Base-by-base conservation (phyloP, 2,888 invertebrate species). In the Phasia obesa region DNA sequence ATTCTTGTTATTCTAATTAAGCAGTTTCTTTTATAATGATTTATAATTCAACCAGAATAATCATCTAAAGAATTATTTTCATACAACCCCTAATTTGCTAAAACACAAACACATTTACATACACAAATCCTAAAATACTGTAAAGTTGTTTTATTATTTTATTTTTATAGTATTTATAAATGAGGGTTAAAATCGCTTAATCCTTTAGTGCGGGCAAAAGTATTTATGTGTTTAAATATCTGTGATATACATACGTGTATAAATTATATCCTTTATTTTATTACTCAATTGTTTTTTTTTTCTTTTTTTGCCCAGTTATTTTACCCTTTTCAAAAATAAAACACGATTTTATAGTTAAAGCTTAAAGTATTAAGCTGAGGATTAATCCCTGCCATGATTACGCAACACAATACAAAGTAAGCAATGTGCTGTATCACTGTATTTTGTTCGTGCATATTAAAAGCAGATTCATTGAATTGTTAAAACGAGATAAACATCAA, bases 311-410 rank as follows among this genome's bases (percentile, higher is more conserved):
- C 59, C 78, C 82, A 83, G 75, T 78, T 78, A 83, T 64, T 67
- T 64, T 64, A 27, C 55, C 55, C 55, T 64, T 27, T 17, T 9
- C n/a, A 5, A 19, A 55, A 69, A 69, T 69, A 70, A 78, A 82
- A 78, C 69, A 74, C 38, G 78, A 82, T 82, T 78, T 83, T 78
- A 78, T 79, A 78, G 78, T 78, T 53, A 75, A 70, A 78, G 82
- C 82, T 83, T 78, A 78, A 78, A 71, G 78, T 83, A 78, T 83
- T 83, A 83, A 70, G 65, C 19, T 78, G 64, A 64, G 78, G 78
- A 75, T 83, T 83, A 83, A 75, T 78, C 74, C 78, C 42, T 55
- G 65, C 59, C 65, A 79, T 59, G 65, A 59, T 65, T 79, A 73
- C 65, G 51, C 57, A 31, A 49, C 35, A 47, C 47, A 7, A 31